Conservation (phyloP, 2,888 invertebrate genomes). For the Andrena camellia region DNA sequence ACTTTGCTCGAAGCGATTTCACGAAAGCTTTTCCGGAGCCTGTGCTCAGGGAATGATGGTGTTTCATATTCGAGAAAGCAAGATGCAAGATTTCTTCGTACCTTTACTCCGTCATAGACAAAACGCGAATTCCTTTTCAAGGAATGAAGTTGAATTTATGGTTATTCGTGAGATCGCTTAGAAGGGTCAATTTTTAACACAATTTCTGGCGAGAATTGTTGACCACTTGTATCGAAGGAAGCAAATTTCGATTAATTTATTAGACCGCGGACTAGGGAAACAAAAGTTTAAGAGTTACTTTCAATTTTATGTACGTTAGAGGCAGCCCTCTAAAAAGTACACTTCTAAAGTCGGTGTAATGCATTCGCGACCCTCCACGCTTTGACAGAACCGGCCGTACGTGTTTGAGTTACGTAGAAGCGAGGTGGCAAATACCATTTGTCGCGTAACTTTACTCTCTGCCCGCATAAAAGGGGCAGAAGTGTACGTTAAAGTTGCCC, state of each 20-base stretch:
- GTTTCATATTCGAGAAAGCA: not conserved
- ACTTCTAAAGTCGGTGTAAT: slow-evolving; percentile 12
- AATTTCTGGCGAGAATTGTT: no score
- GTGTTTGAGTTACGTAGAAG: slow-evolving; percentile 27
- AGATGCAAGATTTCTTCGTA: not conserved
- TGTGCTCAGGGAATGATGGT: slow-evolving; percentile 4
- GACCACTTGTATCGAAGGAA: not conserved
- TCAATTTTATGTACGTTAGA: not conserved
- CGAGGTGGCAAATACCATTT: slow-evolving; percentile 43
- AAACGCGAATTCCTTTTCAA: not conserved
- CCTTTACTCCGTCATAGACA: not conserved
- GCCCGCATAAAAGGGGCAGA: slow-evolving; percentile 1
- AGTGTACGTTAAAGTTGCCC: slow-evolving; percentile 16
- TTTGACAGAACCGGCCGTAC: slow-evolving; percentile 11
- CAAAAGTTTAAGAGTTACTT: slow-evolving; percentile 13
- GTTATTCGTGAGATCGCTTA: not conserved
- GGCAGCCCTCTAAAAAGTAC: not conserved
- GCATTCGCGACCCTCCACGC: slow-evolving; percentile 19
- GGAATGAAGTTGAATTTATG: not conserved
- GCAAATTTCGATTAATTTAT: not conserved
- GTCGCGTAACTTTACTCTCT: slow-evolving; percentile 32
- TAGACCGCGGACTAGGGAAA: not conserved
- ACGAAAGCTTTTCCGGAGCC: not conserved
- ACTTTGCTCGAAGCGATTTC: slow-evolving; percentile 14
- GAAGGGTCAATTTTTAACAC: no score